Percentiles rank a stretch among this genome's conserved stretches.
These are phyloP conservation scores for Felis chaus DNA, from an alignment of 2,113 vertebrate species.

Conservation along the genomic window DNA sequence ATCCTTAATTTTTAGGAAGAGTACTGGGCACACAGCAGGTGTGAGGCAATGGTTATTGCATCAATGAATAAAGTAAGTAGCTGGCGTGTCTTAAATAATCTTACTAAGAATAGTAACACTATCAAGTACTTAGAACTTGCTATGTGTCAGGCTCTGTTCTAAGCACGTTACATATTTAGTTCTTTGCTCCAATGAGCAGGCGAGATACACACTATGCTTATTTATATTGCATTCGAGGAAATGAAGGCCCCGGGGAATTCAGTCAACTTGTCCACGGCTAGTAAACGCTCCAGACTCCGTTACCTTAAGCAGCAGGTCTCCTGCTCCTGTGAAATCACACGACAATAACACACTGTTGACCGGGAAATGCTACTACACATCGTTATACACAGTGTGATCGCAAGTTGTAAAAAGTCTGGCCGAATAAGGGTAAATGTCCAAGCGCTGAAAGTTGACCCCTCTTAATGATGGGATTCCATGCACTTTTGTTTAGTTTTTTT, in stretches of 20 bases:
- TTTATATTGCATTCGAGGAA: not conserved
- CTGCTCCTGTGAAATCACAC: fast-evolving
- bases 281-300: fast-evolving
- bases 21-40: not conserved
- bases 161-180: fast-evolving
- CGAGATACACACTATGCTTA: fast-evolving
- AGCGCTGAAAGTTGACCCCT: not conserved
- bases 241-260: not conserved
- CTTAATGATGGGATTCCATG: not conserved
- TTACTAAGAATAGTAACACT: fast-evolving
- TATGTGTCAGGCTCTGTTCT: not conserved
- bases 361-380: fast-evolving
- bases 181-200: fast-evolving
- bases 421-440: not conserved
- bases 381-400: fast-evolving
- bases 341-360: fast-evolving
- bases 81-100: not conserved
- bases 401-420: not conserved
- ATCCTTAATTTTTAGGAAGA: not conserved
- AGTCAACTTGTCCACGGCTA: fast-evolving
- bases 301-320: fast-evolving
- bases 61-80: not conserved
- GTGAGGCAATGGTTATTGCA: not conserved
- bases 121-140: not conserved
- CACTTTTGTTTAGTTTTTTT: not conserved